Base-by-base conservation (phyloP, 2,113 vertebrate genomes). In the Spea multiplicata region DNA sequence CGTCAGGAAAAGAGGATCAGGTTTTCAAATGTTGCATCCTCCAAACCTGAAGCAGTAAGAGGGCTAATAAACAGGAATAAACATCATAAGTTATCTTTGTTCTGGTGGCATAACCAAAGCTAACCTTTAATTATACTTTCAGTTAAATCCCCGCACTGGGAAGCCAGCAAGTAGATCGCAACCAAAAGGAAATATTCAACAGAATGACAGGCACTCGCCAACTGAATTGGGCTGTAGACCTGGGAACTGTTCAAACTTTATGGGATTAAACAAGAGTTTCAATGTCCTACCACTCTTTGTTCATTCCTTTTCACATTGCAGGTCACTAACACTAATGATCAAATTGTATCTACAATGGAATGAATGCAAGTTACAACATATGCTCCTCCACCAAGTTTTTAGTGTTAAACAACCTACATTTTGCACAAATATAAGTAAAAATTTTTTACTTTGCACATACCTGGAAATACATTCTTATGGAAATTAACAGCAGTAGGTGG, bases 211-310 rank as follows among this genome's bases (percentile, higher is more conserved):
- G 52, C 44, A 10, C 59, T 82, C 79, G 66, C 64, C 80, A 81
- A 67, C 69, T 71, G 84, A 74, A 75, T 71, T 80, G 79, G 69
- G 78, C 5, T 17, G 78, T 80, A 82, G 79, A 82, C 81, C 62
- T 78, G 6, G 82, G n/a, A n/a, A 83, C 78, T 87, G 84, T 80
- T 78, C 81, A 61, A 46, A 87, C 86, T 87, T 83, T 82, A 76
- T 82, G 84, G 86, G 87, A 90, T 88, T 88, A 88, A 72, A 82
- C 44, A 72, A 88, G 89, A 89, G 89, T 88, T 85, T 82, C 71
- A 5, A 50, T 73, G 83, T 84, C 83, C 84, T 79, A 76, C 45
- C 67, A 52, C 70, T 73, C 72, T 83, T 86, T 66, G 62, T 75
- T 66, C 47, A 49, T 66, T 66, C 78, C 81, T 76, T 80, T 80